phyloP scores from a whole-genome alignment of 2,888 invertebrate genomes.

The Caenorhabditis zanzibari region DNA sequence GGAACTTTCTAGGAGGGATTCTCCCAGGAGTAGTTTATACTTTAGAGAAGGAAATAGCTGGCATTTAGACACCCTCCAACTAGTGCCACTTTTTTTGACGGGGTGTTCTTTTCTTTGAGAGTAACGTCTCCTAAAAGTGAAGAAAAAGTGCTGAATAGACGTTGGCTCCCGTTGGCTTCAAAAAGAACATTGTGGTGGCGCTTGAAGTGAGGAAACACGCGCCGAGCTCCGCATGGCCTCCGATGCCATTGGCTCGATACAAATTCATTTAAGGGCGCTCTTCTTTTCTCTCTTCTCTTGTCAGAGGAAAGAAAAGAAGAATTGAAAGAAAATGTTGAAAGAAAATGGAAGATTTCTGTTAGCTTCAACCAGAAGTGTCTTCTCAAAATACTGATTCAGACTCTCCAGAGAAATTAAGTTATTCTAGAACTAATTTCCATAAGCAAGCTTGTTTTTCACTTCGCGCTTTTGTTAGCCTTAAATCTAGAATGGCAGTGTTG shows the following conservation, averaged over 20 bases:
- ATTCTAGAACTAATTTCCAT: constrained; percentile 12
- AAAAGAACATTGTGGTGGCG: constrained; percentile 38
- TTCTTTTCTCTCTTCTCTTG: constrained; percentile 40
- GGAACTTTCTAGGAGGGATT: no score
- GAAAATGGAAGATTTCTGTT: constrained; percentile 13
- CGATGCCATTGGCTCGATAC: constrained; percentile 54
- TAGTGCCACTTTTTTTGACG: not conserved
- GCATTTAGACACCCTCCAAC: constrained; percentile 20
- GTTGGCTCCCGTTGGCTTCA: not conserved
- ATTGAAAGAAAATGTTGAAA: constrained; percentile 12
- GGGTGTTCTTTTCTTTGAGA: constrained; percentile 16
- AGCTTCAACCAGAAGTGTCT: constrained; percentile 32
- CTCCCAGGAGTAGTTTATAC: not conserved
- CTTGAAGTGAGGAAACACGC: constrained; percentile 38
- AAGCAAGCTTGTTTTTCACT: constrained; percentile 11
- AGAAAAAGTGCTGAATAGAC: constrained; percentile 38
- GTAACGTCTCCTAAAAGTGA: constrained; percentile 19
- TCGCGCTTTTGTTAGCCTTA: not conserved
- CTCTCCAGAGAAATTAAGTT: not conserved
- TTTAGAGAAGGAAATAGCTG: not conserved
- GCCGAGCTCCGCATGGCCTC: constrained; percentile 31
- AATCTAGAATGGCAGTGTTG: constrained; percentile 2
- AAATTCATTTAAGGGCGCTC: constrained; percentile 56
- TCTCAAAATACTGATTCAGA: not conserved
- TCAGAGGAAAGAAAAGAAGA: constrained; percentile 20